Base-by-base conservation (phyloP, 2,888 invertebrate genomes). In the Chromoteleia sp. region DNA sequence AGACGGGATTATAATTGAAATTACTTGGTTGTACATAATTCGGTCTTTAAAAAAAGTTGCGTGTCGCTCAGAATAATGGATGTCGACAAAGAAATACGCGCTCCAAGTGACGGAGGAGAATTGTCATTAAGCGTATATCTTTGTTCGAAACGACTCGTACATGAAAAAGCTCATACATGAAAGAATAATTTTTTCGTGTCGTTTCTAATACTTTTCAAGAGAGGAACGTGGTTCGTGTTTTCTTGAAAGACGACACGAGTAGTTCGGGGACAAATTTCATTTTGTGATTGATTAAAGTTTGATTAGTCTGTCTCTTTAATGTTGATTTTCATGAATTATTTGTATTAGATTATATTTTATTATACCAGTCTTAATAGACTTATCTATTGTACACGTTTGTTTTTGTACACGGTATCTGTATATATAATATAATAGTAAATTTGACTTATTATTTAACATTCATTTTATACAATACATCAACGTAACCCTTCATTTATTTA, bases 131-230 rank as follows among this genome's bases (percentile, higher is more conserved):
- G 25, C 19, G 39, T 21, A 50, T 63, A 50, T 48, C 36, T 63
- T 52, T 65, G 50, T 65, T 41, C 12, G 50, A 5, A 25, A 12
- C 29, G 50, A 65, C 12, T 36, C 15, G 52, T 19, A 39, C 50
- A 15, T n/a, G 41, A 65, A 65, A 65, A 68, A 68, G 33, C 45
- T 41, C 30, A 19, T 56, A 33, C 56, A 7, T 54, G 56, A 56
- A 56, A 54, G 54, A 39, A 54, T 54, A 68, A 68, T 68, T 41
- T 36, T 14, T 33, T 21, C 4, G 36, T 12, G 36, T 48, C 12
- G 36, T 21, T 52, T 52, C 17, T 36, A 50, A 65, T 50, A 19
- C 19, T 25, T 15, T 14, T 25, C 14, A 7, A 12, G 3, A 17
- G 41, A 33, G 25, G 25, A 33, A 33, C 4, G 33, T 15, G 41